phyloP scores from a whole-genome alignment of 2,797 vertebrate species.

The Gymnocypris eckloni region DNA sequence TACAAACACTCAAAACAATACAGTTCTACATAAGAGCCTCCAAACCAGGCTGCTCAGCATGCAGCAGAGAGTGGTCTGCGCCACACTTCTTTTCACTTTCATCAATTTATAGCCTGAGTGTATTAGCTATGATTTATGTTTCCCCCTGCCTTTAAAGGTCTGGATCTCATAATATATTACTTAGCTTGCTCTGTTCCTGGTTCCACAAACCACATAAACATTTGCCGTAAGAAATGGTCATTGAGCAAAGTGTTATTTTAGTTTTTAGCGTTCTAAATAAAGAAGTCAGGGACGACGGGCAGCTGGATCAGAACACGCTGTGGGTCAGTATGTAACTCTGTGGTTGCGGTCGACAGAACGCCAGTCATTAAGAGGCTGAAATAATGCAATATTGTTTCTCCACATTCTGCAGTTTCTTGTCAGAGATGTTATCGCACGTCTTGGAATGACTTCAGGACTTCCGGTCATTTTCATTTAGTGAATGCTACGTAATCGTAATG shows the following conservation, averaged over 20 bases:
- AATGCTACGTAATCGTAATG: constrained; percentile 62
- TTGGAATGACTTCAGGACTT: constrained; percentile 66
- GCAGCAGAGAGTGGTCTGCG: constrained; percentile 25
- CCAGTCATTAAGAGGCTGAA: constrained; percentile 61
- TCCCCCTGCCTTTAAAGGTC: constrained; percentile 49
- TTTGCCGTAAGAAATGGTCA: constrained; percentile 50
- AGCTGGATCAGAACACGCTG: constrained; percentile 54
- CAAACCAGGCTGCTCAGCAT: constrained; percentile 10
- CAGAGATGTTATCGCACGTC: constrained; percentile 64
- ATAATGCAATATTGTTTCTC: constrained; percentile 68
- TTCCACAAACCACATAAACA: constrained; percentile 60
- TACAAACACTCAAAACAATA: constrained; percentile 49
- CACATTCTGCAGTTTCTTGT: constrained; percentile 56
- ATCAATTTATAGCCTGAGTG: constrained; percentile 48
- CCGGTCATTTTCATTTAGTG: constrained; percentile 63
- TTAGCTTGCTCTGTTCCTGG: constrained; percentile 48
- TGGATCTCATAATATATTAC: constrained; percentile 52
- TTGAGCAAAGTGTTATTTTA: constrained; percentile 56
- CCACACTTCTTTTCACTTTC: constrained; percentile 50
- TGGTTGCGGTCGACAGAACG: constrained; percentile 58
- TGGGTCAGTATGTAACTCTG: constrained; percentile 58
- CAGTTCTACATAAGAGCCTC: constrained; percentile 31
- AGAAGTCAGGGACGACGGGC: constrained; percentile 52
- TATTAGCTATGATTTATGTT: constrained; percentile 52
- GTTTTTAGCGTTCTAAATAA: constrained; percentile 58